Evolutionary conservation across 2,113 vertebrate species (phyloP).

Genomic region (Cyprinodon brontotheroides): DNA sequence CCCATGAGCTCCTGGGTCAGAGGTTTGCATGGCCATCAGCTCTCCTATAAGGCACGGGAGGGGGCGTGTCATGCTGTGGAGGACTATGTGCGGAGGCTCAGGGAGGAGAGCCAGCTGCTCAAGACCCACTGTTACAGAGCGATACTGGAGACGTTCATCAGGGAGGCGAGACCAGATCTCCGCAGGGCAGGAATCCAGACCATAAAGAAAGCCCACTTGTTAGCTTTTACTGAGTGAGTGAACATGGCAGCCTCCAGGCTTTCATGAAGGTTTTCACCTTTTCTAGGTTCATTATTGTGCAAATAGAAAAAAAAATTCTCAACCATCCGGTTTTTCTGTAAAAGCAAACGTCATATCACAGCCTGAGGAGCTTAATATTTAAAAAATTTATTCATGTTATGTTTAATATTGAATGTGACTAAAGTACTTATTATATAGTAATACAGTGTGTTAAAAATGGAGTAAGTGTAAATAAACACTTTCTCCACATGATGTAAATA

Average conservation of each 20-base stretch:
- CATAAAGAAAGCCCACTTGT: conserved; percentile 81
- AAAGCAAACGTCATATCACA: neutral
- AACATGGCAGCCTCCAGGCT: neutral
- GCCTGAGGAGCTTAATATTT: neutral
- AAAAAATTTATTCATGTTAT: too few relatives aligned
- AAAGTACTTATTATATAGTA: neutral
- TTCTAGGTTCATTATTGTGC: neutral
- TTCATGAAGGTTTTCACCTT: neutral
- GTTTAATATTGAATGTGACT: too few relatives aligned
- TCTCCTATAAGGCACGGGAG: conserved; percentile 91
- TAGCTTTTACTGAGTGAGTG: conserved; percentile 88
- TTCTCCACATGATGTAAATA: too few relatives aligned
- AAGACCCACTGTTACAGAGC: conserved; percentile 89
- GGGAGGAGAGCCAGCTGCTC: conserved; percentile 63
- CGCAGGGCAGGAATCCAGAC: conserved; percentile 85
- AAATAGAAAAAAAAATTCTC: neutral
- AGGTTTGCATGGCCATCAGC: conserved; percentile 73
- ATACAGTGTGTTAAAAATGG: neutral
- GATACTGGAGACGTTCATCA: conserved; percentile 84
- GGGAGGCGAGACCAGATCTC: conserved; percentile 69
- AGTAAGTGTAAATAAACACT: too few relatives aligned
- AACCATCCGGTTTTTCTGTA: neutral
- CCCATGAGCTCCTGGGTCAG: conserved; percentile 87
- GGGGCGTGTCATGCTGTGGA: conserved; percentile 90
- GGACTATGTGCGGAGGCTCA: conserved; percentile 80